Conservation (phyloP, 2,113 vertebrate species). For the Jaculus jaculus region DNA sequence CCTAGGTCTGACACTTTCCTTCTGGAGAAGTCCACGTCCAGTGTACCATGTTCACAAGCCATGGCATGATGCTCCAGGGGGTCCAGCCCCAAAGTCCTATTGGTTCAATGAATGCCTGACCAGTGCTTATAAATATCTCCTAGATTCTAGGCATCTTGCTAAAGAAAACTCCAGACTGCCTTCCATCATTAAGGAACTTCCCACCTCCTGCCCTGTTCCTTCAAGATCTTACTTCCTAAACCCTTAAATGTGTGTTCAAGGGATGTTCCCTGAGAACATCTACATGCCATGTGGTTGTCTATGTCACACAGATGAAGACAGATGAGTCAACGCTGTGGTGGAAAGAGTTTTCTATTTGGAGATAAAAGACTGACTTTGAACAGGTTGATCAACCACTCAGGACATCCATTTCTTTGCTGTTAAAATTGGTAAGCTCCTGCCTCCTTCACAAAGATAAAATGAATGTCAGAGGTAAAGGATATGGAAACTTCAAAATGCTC, state of each 20-base stretch:
- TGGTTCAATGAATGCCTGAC: background rate
- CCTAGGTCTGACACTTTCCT: background rate
- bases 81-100: background rate
- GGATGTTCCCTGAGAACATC: background rate
- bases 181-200: background rate
- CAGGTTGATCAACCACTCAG: background rate
- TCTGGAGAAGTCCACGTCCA: background rate
- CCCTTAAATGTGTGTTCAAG: background rate
- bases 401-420: background rate
- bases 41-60: background rate
- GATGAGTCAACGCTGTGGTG: background rate
- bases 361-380: background rate
- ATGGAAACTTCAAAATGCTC: background rate
- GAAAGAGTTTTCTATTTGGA: background rate
- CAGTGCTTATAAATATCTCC: background rate
- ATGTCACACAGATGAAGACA: background rate
- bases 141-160: background rate
- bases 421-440: background rate
- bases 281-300: background rate
- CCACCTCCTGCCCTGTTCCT: background rate
- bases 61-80: background rate
- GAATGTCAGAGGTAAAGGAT: background rate
- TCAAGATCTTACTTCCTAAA: background rate
- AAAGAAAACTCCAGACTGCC: background rate
- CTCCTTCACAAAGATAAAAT: background rate